These are phyloP conservation scores for Alexandromys fortis DNA, from an alignment of 2,113 vertebrate species.

Conservation along the genomic window DNA sequence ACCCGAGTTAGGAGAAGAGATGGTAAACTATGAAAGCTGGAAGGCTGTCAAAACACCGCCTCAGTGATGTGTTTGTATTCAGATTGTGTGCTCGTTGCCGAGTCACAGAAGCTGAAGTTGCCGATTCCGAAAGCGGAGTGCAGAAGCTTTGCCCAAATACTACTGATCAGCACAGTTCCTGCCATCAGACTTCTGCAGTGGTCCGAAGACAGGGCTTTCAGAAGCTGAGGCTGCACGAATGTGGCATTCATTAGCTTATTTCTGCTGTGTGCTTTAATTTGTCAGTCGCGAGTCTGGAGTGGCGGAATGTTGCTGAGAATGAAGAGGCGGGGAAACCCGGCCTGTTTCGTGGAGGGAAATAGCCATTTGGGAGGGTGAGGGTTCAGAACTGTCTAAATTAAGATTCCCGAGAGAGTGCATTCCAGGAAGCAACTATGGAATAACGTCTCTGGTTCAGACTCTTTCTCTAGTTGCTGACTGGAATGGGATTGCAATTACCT, in stretches of 20 bases:
- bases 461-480: constrained; percentile 10
- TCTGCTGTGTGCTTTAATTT: neutral
- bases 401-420: neutral
- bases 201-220: constrained; percentile 9
- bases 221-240: neutral
- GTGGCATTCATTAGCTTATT: neutral
- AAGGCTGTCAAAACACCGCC: neutral
- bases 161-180: constrained; percentile 37
- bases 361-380: neutral
- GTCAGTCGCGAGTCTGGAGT: neutral
- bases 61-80: neutral
- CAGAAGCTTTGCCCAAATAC: neutral
- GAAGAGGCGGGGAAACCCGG: neutral
- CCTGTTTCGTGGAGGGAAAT: neutral
- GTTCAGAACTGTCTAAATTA: neutral
- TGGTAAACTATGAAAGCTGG: neutral
- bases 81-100: neutral
- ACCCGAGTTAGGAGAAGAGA: neutral
- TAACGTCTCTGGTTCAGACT: neutral
- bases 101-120: neutral
- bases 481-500: neutral
- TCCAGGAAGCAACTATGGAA: neutral
- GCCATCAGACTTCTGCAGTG: neutral
- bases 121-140: neutral
- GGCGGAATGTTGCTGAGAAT: neutral